phyloP scores from a whole-genome alignment of 92 coral and sea anemone genomes.

The Galaxea fascicularis region DNA sequence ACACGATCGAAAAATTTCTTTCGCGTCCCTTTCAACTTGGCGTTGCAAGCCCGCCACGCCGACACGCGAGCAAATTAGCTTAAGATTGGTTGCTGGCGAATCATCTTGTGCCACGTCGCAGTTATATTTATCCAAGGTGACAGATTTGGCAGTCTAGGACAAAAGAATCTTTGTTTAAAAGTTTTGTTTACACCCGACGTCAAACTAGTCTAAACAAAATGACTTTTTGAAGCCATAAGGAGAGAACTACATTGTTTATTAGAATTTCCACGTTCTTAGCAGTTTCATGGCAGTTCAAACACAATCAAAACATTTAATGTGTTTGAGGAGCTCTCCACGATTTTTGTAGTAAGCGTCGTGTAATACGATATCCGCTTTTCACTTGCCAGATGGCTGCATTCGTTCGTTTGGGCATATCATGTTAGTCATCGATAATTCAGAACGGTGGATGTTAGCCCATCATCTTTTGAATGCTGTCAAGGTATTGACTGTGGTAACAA shows the following conservation, averaged over 20 bases:
- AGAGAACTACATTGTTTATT: slow-evolving; percentile 3
- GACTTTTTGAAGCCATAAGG: slow-evolving; percentile 34
- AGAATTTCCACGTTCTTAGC: background rate
- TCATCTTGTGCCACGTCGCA: slow-evolving; percentile 46
- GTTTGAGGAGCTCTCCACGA: background rate
- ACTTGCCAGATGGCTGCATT: slow-evolving; percentile 1
- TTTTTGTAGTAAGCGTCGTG: background rate
- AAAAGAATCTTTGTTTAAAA: slow-evolving; percentile 40
- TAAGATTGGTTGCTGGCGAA: slow-evolving; percentile 28
- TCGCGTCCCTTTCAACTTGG: slow-evolving; percentile 54
- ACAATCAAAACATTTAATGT: background rate
- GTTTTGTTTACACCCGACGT: slow-evolving; percentile 43
- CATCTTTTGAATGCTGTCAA: too few species aligned
- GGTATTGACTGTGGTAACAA: background rate
- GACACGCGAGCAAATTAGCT: slow-evolving; percentile 85
- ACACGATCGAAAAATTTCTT: slow-evolving; percentile 10
- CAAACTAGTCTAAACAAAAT: slow-evolving; percentile 11
- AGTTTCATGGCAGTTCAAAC: background rate
- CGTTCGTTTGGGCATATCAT: too few species aligned
- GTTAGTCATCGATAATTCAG: too few species aligned
- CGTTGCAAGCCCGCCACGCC: slow-evolving; percentile 62
- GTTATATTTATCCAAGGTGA: slow-evolving; percentile 60
- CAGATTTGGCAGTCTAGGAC: slow-evolving; percentile 43
- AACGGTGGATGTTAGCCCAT: too few species aligned
- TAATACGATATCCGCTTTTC: slow-evolving; percentile 39